phyloP scores from a whole-genome alignment of 2,113 vertebrate genomes.

The Lophius piscatorius region DNA sequence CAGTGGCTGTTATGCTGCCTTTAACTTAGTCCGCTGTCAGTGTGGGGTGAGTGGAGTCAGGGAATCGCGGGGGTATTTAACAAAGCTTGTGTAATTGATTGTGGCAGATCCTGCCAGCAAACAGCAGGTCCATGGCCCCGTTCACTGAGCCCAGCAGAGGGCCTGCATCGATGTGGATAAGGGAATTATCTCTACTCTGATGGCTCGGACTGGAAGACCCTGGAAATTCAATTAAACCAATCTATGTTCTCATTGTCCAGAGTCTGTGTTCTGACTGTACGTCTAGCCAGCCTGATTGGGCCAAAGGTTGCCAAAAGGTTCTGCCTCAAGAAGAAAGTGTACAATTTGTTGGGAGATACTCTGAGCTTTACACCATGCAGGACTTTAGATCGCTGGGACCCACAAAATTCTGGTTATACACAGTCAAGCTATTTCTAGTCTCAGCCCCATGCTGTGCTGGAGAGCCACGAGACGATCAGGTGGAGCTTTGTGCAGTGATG shows the following conservation, averaged over 20 bases:
- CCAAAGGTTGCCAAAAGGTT: no score
- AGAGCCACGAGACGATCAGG: conserved; percentile 47
- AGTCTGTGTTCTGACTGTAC: conserved; percentile 19
- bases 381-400: background rate
- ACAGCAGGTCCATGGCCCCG: conserved; percentile 72
- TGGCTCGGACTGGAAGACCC: conserved; percentile 67
- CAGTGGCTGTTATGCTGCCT: conserved; percentile 41
- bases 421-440: no score
- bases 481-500: conserved; percentile 20
- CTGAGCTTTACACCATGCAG: no score
- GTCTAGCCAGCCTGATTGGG: no score
- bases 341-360: no score
- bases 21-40: conserved; percentile 44
- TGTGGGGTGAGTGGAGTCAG: conserved; percentile 59
- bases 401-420: background rate
- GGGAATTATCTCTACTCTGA: conserved; percentile 78
- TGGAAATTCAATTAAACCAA: conserved; percentile 79
- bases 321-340: no score
- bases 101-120: conserved; percentile 80
- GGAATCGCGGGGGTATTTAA: conserved; percentile 69
- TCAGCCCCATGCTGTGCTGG: background rate
- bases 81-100: conserved; percentile 81
- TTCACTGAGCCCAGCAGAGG: conserved; percentile 77
- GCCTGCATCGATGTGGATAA: conserved; percentile 79
- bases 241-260: conserved; percentile 62